phyloP scores from a whole-genome alignment of 2,888 invertebrate species.

The Lucinisca nassula region DNA sequence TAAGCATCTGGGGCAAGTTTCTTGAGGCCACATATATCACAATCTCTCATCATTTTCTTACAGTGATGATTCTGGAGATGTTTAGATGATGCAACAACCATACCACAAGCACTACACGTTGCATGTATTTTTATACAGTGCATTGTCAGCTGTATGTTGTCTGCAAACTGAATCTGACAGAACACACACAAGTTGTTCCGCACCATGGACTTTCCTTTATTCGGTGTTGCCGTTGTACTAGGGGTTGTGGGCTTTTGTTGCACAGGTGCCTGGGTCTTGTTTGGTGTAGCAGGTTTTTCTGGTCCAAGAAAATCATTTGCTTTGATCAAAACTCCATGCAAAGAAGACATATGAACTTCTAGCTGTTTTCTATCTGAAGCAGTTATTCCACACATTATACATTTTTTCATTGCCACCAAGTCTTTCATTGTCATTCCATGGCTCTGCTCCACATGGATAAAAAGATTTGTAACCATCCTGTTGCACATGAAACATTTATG shows the following conservation, averaged over 20 bases:
- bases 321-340: constrained; percentile 81
- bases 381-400: constrained; percentile 82
- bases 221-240: neutral
- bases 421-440: constrained; percentile 75
- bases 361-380: constrained; percentile 75
- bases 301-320: constrained; percentile 56
- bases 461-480: constrained; percentile 69
- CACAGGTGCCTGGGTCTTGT: neutral
- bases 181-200: constrained; percentile 82
- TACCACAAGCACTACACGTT: constrained; percentile 83
- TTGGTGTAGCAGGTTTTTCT: constrained; percentile 2
- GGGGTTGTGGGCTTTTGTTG: constrained; percentile 17
- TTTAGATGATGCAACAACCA: constrained; percentile 81
- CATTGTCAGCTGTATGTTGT: constrained; percentile 83
- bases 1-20: constrained; percentile 70
- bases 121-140: constrained; percentile 84
- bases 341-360: constrained; percentile 80
- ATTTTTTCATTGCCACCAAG: constrained; percentile 75
- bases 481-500: constrained; percentile 73
- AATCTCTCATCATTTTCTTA: constrained; percentile 75
- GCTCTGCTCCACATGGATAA: constrained; percentile 70
- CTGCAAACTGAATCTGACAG: constrained; percentile 82
- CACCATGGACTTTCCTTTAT: constrained; percentile 52
- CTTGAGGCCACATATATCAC: constrained; percentile 77
- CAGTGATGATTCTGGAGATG: constrained; percentile 80